Evolutionary conservation across 2,888 invertebrate species (phyloP).

Genomic region (Uropetala carovei): DNA sequence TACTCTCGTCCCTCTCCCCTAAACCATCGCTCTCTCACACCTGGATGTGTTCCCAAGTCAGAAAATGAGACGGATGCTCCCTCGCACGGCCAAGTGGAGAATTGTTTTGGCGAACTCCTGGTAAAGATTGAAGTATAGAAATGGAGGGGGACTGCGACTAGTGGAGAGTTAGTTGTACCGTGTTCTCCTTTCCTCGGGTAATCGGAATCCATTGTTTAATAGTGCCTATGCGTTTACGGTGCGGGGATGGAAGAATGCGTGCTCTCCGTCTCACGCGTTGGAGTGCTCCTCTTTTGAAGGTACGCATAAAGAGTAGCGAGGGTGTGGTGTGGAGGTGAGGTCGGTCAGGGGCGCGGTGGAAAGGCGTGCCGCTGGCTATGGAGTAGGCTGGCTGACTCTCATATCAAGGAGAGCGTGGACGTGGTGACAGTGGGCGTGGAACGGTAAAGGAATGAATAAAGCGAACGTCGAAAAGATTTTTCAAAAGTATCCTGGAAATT

Average conservation of each 20-base stretch:
- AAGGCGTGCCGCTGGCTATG: no score
- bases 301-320: no score
- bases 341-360: background rate
- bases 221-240: background rate
- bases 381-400: no score
- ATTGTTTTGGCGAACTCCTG: conserved; percentile 62
- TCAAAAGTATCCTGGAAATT: no score
- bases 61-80: conserved; percentile 42
- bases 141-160: no score
- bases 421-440: no score
- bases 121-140: background rate
- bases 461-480: no score
- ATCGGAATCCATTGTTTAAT: background rate
- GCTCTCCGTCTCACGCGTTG: background rate
- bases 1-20: background rate
- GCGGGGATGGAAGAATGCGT: background rate
- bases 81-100: conserved; percentile 18
- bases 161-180: conserved; percentile 7
- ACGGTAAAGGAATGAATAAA: no score
- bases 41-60: conserved; percentile 61
- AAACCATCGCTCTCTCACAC: conserved; percentile 35
- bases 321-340: background rate
- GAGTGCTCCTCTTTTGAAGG: background rate
- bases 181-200: background rate
- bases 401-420: no score